phyloP scores from a whole-genome alignment of 2,113 vertebrate species.

The Chionis minor region DNA sequence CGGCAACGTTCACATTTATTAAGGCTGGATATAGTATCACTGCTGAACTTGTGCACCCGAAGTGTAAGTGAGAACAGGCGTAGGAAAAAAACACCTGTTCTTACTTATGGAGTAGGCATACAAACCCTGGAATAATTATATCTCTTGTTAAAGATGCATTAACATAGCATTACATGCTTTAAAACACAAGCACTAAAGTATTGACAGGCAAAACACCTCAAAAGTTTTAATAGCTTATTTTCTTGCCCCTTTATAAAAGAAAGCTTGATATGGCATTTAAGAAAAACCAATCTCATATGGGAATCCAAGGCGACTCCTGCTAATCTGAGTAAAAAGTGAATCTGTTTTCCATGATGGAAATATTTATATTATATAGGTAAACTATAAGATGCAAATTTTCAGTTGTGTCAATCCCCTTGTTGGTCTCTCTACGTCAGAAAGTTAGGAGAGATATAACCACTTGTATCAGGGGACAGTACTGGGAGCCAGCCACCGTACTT shows the following conservation, averaged over 20 bases:
- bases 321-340: neutral
- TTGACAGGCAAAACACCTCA: neutral
- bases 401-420: neutral
- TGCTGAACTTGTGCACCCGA: neutral
- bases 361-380: neutral
- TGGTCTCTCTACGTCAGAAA: neutral
- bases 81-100: conserved; percentile 31
- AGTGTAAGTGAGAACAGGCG: conserved; percentile 32
- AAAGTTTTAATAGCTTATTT: neutral
- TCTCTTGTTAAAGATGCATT: neutral
- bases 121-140: neutral
- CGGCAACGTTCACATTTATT: conserved; percentile 41
- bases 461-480: neutral
- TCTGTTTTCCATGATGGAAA: neutral
- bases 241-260: neutral
- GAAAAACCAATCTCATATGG: neutral
- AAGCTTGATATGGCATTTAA: neutral
- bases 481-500: neutral
- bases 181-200: neutral
- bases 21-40: conserved; percentile 14
- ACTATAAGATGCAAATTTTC: neutral
- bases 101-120: neutral
- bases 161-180: neutral
- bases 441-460: neutral
- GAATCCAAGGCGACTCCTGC: neutral